Base-by-base conservation (phyloP, 2,888 invertebrate genomes). In the Lithodes maja region DNA sequence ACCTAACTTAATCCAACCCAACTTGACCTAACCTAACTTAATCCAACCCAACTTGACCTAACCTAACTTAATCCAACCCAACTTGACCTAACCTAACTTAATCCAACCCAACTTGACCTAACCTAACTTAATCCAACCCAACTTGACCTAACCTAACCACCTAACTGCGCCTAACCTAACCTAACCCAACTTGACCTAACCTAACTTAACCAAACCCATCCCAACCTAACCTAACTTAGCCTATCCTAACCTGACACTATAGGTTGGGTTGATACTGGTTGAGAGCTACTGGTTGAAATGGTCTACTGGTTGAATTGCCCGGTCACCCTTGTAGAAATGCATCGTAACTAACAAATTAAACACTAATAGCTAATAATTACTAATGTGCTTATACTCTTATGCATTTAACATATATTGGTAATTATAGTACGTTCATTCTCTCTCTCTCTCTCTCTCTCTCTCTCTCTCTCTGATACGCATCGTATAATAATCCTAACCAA, bases 221-320 rank as follows among this genome's bases (percentile, higher is more conserved):
- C 75, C 12, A 75, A 75, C 9, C 49, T 75, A 75, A 75, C 75
- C 75, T 49, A 75, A 75, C 75, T n/a, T 49, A 75, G n/a, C n/a
- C 75, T 75, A 75, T 12, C 75, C 75, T 75, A 15, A 15, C n/a
- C 49, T 49, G 1, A 75, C 75, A 7, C 75, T 75, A 33, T 33
- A 33, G 33, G 33, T 33, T 33, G 33, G 33, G 33, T 33, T 33
- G 33, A 33, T 33, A 33, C 33, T 33, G 33, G 33, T 33, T 33
- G 33, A 33, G 33, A 33, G 33, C 33, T 33, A 33, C 33, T 33
- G 33, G 33, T 33, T 33, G 33, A 33, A 33, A 33, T 33, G 33
- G 33, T 33, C 33, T 33, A 33, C 33, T 33, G 33, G 33, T 33
- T 33, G 33, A 33, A 33, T 33, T 33, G 33, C 33, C 33, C 33